Evolutionary conservation across 2,113 vertebrate genomes (phyloP), one percentile per base, ranked within the genome.

Genomic region (Herpailurus yagouaroundi): DNA sequence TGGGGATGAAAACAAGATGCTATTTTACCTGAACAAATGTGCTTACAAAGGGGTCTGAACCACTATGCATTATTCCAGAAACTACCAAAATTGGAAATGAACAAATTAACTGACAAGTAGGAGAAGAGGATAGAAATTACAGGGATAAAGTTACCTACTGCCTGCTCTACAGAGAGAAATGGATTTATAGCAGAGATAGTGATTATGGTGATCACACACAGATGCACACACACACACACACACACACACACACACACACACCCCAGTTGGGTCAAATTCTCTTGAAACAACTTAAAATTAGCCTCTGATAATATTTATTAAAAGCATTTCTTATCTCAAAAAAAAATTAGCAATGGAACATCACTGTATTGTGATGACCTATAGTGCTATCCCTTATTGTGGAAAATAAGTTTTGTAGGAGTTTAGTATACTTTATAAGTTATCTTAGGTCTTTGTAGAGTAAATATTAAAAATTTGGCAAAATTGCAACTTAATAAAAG

Each of bases 1-100:
- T 92, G 41, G 66, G 93, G 94, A 97, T 97, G 89, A 95, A 98
- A 97, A 91, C 93, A 82, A 96, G 98, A 93, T 89, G 68, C 50
- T 97, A 63, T 90, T 98, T 98, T 76, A 97, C 90, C 92, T 98
- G 96, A 86, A 97, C 97, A 98, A 92, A 90, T 94, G 97, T 95
- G 90, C 23, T 91, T 98, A 45, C 89, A 68, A 97, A 95, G 0
- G 84, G 66, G 79, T 97, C 98, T 98, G 77, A 92, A 66, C 80
- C 76, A 90, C 8, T 76, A 91, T 83, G 76, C 36, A 68, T 98
- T 98, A 97, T 85, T 98, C 64, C 77, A 93, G 93, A 93, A 97
- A 88, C 18, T 81, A 96, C 79, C 79, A 93, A 98, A 97, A 81
- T 71, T 77, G 91, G 96, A 98, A 96, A 97, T 94, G 95, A 98